Base-by-base conservation (phyloP, 2,797 vertebrate genomes). In the Podarcis siculus region DNA sequence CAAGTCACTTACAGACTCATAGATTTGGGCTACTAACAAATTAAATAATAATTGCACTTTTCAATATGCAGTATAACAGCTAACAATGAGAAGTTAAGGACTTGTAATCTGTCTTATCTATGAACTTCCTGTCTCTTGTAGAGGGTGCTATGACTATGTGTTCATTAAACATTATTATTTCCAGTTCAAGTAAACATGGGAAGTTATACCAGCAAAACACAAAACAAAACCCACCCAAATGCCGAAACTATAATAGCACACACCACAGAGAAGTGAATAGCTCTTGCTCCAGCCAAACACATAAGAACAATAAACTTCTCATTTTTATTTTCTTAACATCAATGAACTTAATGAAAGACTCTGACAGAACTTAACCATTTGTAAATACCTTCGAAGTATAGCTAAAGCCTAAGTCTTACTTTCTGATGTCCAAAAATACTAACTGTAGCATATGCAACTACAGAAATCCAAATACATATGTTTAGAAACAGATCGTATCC, bases 161-260 rank as follows among this genome's bases (percentile, higher is more conserved):
- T 82, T 71, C 21, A 76, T 89, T 81, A 86, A 55, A 81, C 55
- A 85, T 82, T 82, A 89, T 89, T 85, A 89, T 82, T 86, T 89
- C 83, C 88, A 89, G 32, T 82, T 85, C 61, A 89, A 89, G 79
- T 86, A 89, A 85, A 85, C 88, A 89, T 76, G 71, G 88, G 88
- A 89, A 86, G 83, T 86, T 89, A 89, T 89, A 89, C 61, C 35
- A 55, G 37, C 37, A 73, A 80, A 82, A 75, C 80, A 76, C 7
- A 83, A 72, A 71, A 25, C 21, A 79, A 79, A 72, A 0, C 27
- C 2, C 15, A 76, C 13, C 37, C 32, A 39, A 32, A 37, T 81
- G 72, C 61, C 12, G 69, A 85, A 85, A 30, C 42, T 55, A 6
- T 35, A 25, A 81, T 67, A 64, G 61, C 73, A 76, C 25, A 75